These are phyloP conservation scores for Empis livida DNA, from an alignment of 2,888 invertebrate species.

Conservation along the genomic window DNA sequence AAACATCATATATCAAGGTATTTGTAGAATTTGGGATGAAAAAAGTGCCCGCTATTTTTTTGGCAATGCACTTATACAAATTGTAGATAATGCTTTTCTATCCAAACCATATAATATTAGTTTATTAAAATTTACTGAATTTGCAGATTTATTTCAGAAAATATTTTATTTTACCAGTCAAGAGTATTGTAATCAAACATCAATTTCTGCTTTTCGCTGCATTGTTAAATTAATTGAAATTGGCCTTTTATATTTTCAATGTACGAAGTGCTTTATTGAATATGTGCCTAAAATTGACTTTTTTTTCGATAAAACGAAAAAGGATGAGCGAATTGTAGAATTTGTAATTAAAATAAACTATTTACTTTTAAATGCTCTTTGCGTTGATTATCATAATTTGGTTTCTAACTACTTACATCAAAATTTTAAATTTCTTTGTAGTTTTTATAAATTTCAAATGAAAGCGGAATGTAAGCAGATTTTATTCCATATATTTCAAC, in stretches of 20 bases:
- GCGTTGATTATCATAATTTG: constrained; percentile 24
- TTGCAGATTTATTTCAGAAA: background rate
- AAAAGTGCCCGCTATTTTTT: background rate
- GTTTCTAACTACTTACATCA: constrained; percentile 22
- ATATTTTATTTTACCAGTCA: background rate
- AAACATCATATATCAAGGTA: background rate
- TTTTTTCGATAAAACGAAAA: background rate
- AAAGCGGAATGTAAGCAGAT: constrained; percentile 21
- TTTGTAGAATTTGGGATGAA: background rate
- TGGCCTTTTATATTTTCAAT: background rate
- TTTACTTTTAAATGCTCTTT: constrained; percentile 13
- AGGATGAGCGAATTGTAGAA: background rate
- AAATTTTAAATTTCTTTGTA: constrained; percentile 22
- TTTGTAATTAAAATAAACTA: background rate
- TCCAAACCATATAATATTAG: background rate
- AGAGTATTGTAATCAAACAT: background rate
- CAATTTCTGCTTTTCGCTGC: background rate
- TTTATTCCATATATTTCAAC: background rate
- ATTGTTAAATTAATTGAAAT: background rate
- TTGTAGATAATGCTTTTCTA: background rate
- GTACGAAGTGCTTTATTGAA: background rate
- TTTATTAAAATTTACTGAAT: background rate
- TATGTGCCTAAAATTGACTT: background rate
- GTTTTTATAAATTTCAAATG: constrained; percentile 21
- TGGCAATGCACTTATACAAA: background rate